Evolutionary conservation across 2,797 vertebrate genomes (phyloP).

Genomic region (Sphenopsis melanotis): DNA sequence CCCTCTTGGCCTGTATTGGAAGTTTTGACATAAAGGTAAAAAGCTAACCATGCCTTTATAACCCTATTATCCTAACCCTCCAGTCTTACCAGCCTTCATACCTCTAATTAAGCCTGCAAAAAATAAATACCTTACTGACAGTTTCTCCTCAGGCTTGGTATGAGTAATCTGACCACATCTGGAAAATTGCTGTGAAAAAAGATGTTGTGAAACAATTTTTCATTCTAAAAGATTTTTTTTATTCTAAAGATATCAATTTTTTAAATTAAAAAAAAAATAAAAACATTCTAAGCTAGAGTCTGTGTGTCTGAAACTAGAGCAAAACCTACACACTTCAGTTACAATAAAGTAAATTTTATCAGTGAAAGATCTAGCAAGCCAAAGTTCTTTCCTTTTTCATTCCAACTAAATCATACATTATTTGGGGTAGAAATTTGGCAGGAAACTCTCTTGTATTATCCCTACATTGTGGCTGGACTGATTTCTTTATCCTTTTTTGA

Average conservation of each 20-base stretch:
- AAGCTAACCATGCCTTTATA: not conserved
- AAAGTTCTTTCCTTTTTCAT: slow-evolving; percentile 9
- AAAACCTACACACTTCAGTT: not conserved
- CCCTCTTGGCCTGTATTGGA: not conserved
- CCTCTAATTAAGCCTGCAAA: not conserved
- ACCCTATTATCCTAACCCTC: not conserved
- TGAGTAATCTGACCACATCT: not conserved
- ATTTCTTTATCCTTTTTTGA: slow-evolving; percentile 18
- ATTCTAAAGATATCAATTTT: not conserved
- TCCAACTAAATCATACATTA: not conserved
- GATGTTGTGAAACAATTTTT: not conserved
- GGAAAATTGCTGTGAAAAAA: not conserved
- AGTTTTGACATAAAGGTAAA: not conserved
- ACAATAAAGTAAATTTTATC: not conserved
- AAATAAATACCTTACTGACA: not conserved
- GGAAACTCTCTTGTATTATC: not conserved
- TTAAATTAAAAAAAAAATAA: not conserved
- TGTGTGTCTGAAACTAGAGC: not conserved
- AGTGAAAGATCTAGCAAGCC: not conserved
- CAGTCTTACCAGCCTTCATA: not conserved
- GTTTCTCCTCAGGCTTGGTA: not conserved
- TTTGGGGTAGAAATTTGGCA: slow-evolving; percentile 2
- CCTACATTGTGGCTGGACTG: not conserved
- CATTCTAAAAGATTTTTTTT: not conserved
- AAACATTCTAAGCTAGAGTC: not conserved